Evolutionary conservation across 2,888 invertebrate species (phyloP), one percentile per base, ranked within the genome.

Genomic region (Phanerotoma sp.): DNA sequence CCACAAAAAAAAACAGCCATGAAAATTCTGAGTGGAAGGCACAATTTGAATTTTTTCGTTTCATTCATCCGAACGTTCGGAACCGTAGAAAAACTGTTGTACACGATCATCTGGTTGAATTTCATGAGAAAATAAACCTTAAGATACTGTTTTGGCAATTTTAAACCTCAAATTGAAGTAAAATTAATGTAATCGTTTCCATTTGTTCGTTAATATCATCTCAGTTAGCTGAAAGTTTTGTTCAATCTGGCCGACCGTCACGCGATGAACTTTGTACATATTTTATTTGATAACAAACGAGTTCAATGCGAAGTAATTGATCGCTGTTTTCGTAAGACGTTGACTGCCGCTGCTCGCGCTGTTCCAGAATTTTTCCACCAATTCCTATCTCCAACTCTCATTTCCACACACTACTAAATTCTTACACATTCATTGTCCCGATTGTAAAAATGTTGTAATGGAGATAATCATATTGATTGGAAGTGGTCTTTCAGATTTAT

Each of bases 331-430:
- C 70, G 71, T 72, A 74, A 74, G 74, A 77, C 76, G 75, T 77
- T 73, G 74, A 77, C 77, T 77, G 77, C 77, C 77, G 77, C 77
- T 77, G 77, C 77, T 77, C 77, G 77, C 77, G 77, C 77, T 77
- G 75, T 74, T 68, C 75, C 75, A 73, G 74, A 72, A 68, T 60
- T 62, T 57, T 56, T 13, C 48, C 35, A 50, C 20, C 28, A 22
- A 46, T 44, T 51, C 59, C 60, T 54, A 48, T 40, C 28, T 41
- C 20, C 13, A 25, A 41, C 41, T 13, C 22, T 22, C 37, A 16
- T 16, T 54, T 35, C 18, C 15, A 32, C 21, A 18, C 5, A 21
- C 25, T 28, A 11, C 20, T 25, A 10, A 41, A 16, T 38, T 30
- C 40, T 38, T 40, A 13, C 30, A 40, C 40, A 38, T n/a, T 21